Evolutionary conservation across 2,797 vertebrate species (phyloP).

Genomic region (Esox lucius): DNA sequence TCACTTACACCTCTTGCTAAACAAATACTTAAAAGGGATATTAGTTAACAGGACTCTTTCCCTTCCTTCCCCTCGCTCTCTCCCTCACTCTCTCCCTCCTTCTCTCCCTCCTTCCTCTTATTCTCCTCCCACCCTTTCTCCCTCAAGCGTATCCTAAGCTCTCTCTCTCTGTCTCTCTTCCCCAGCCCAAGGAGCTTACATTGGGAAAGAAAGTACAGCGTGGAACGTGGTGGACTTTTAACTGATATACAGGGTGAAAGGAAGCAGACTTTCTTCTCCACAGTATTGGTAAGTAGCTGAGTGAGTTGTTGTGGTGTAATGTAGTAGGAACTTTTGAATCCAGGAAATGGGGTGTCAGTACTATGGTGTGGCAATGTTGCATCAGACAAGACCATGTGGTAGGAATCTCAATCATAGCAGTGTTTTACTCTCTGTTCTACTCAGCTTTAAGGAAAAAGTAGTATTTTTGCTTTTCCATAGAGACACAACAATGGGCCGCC

Average conservation of each 20-base stretch:
- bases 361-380: conserved; percentile 64
- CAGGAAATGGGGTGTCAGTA: conserved; percentile 63
- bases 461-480: too few species aligned
- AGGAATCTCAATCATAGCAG: not conserved
- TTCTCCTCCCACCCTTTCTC: conserved; percentile 6
- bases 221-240: conserved; percentile 18
- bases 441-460: not conserved
- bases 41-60: conserved; percentile 46
- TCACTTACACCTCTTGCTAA: conserved; percentile 34
- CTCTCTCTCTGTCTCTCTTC: conserved; percentile 11
- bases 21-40: conserved; percentile 73
- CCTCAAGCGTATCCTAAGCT: not conserved
- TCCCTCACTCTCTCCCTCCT: conserved; percentile 4
- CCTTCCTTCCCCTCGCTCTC: conserved; percentile 32
- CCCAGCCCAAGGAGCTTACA: conserved; percentile 54
- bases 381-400: conserved; percentile 72
- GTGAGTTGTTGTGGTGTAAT: conserved; percentile 17
- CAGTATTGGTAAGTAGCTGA: conserved; percentile 54
- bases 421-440: not conserved
- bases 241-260: conserved; percentile 14
- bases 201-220: conserved; percentile 39
- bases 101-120: conserved; percentile 9
- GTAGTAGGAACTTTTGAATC: conserved; percentile 29
- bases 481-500: too few species aligned
- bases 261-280: conserved; percentile 10